A percentile compares a stretch with the other conserved stretches of the same genome.
These are phyloP conservation scores for Leucophenga maculata DNA, from an alignment of 2,888 invertebrate genomes.

Conservation along the genomic window DNA sequence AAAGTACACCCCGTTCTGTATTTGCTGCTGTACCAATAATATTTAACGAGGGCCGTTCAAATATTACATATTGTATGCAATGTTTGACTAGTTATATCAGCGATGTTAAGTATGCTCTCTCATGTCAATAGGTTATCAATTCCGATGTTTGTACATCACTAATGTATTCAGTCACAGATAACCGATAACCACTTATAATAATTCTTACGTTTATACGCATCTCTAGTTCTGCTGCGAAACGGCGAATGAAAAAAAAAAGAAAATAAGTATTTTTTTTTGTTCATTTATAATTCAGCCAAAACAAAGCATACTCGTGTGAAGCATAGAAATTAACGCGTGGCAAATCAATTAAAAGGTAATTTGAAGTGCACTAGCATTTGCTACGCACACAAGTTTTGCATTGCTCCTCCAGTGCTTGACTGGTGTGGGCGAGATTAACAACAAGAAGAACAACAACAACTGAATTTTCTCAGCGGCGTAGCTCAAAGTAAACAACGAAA, in stretches of 20 bases:
- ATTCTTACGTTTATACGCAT: too few species aligned
- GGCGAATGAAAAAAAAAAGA: background rate
- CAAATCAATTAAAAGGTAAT: constrained; percentile 27
- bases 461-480: constrained; percentile 15
- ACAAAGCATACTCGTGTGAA: background rate
- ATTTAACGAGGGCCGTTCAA: too few species aligned
- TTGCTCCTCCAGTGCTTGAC: background rate
- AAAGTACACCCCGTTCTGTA: too few species aligned
- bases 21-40: too few species aligned
- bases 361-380: constrained; percentile 27
- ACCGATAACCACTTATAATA: too few species aligned
- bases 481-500: background rate
- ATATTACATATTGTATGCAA: too few species aligned
- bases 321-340: constrained; percentile 31
- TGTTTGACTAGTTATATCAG: too few species aligned
- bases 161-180: too few species aligned
- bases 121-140: too few species aligned
- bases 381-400: constrained; percentile 9
- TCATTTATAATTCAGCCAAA: too few species aligned
- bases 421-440: constrained; percentile 20
- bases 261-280: constrained; percentile 1
- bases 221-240: background rate
- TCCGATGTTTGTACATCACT: too few species aligned
- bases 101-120: too few species aligned
- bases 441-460: constrained; percentile 30